Base-by-base conservation (phyloP, 1,140 invertebrate species). In the Zaprionus ornatus region DNA sequence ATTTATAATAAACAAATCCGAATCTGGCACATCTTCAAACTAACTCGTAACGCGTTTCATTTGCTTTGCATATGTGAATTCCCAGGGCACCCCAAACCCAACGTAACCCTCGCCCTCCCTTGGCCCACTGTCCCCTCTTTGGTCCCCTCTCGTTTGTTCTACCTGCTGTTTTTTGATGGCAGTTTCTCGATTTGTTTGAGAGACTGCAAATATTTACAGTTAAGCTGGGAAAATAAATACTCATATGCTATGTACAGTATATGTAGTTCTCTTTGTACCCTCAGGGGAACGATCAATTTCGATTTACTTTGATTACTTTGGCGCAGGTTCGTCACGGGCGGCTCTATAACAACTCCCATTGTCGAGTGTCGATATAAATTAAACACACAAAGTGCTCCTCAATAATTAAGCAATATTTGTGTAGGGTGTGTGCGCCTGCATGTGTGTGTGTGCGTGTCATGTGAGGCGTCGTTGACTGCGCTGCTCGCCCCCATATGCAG, bases 221-320 rank as follows among this genome's bases (percentile, higher is more conserved):
- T 79, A 65, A 59, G 32, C 27, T 37, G 35, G 19, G 37, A 13
- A 35, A 73, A 69, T 29, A 63, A 52, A 68, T 10, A 42, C n/a
- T 40, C 19, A 54, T n/a, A 35, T 27, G 59, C 59, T 25, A 32
- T 54, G 21, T 6, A 70, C 71, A 42, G n/a, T 45, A 17, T 17
- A 45, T 45, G 40, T 48, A 42, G 40, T 62, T 32, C 29, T 32
- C 29, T 32, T 9, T 72, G 63, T 77, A 32, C 27, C 13, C 74
- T 69, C 77, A 68, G 48, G 62, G 74, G 64, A 67, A 66, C 74
- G 73, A 80, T 80, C 77, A 77, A 80, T 80, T 77, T 77, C 71
- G 64, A 77, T 87, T 87, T 71, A 75, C 79, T 69, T 82, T 86
- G 79, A 82, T 88, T 88, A 84, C 70, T 77, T 72, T 48, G 55